phyloP scores from a whole-genome alignment of 2,113 vertebrate genomes.

The Nestor notabilis region DNA sequence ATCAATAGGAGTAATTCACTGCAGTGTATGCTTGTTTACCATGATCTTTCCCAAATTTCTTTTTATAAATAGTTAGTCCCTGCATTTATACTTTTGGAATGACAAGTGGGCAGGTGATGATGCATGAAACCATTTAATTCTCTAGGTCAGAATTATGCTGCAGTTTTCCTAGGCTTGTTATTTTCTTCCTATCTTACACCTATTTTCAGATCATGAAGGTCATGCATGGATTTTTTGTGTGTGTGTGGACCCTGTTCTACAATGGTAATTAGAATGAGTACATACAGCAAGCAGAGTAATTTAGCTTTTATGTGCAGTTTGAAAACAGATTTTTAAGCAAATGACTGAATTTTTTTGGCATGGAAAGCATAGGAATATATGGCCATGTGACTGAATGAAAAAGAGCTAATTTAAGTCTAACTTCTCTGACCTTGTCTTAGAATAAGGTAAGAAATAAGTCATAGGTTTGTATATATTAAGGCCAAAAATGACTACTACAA shows the following conservation, averaged over 20 bases:
- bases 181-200: neutral
- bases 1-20: neutral
- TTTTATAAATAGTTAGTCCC: neutral
- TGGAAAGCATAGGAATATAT: neutral
- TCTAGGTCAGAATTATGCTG: neutral
- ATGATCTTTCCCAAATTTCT: neutral
- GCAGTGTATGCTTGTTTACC: neutral
- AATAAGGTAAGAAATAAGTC: neutral
- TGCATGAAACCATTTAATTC: neutral
- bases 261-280: neutral
- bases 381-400: neutral
- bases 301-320: neutral
- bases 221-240: neutral
- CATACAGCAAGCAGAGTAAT: neutral
- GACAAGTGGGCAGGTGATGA: neutral
- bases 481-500: neutral
- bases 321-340: neutral
- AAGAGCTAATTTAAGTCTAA: neutral
- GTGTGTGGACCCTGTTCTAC: neutral
- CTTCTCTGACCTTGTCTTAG: neutral
- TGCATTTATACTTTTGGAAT: neutral
- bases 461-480: neutral
- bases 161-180: neutral
- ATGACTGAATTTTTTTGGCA: neutral
- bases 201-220: neutral